Conservation (phyloP, 2,797 vertebrate genomes). For the Craterocephalus amniculus region DNA sequence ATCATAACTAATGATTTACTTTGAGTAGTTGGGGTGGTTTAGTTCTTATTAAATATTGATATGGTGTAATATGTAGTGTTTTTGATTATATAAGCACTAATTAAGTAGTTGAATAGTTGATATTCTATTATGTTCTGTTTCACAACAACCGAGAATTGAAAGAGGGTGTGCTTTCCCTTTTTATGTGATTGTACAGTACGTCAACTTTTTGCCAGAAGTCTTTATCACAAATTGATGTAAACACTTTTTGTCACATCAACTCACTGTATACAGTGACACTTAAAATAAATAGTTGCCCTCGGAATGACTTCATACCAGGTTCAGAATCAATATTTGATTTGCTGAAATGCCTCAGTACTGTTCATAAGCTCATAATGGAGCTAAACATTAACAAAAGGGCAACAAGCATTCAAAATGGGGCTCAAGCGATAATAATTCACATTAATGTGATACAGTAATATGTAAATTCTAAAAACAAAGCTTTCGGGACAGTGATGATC, state of each 20-base stretch:
- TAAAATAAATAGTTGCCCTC: neutral
- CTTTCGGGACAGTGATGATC: constrained; percentile 37
- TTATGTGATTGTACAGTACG: neutral
- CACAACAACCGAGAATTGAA: neutral
- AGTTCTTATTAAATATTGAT: neutral
- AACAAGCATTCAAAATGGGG: constrained; percentile 4
- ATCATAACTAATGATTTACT: neutral
- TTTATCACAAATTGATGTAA: neutral
- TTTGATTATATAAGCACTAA: neutral
- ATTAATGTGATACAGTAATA: constrained; percentile 35
- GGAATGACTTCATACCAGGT: constrained; percentile 1
- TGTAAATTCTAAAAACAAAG: constrained; percentile 32
- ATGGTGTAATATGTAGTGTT: neutral
- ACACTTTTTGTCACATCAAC: neutral
- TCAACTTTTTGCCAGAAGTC: neutral
- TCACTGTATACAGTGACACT: constrained; percentile 14
- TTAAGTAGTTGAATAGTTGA: neutral
- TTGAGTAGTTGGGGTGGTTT: neutral
- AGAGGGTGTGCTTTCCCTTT: neutral
- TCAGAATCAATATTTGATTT: constrained; percentile 15
- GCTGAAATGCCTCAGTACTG: constrained; percentile 14
- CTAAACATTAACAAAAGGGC: constrained; percentile 49
- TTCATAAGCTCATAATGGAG: constrained; percentile 3
- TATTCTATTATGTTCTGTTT: neutral
- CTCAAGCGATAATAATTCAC: constrained; percentile 49